Conservation (phyloP, 2,113 vertebrate species). For the Crotalus horridus region DNA sequence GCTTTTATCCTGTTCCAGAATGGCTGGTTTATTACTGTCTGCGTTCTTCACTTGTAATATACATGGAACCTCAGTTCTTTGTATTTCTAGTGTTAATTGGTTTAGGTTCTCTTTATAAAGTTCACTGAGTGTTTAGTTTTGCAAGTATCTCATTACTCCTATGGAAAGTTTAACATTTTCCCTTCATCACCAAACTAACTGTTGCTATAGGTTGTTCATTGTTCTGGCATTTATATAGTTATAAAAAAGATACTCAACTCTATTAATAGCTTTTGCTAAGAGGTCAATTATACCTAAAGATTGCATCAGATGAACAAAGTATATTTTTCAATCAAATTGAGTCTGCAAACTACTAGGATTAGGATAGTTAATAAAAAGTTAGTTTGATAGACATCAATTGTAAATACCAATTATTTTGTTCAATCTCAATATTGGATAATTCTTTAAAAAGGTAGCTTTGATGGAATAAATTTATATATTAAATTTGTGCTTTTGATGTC, state of each 20-base stretch:
- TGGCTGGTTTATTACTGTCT: background rate
- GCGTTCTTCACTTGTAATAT: background rate
- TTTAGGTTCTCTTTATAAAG: background rate
- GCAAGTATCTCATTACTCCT: too few relatives aligned
- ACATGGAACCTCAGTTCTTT: background rate
- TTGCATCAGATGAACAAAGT: too few relatives aligned
- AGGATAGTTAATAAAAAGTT: background rate
- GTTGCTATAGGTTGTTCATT: too few relatives aligned
- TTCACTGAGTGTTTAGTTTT: too few relatives aligned
- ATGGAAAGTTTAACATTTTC: too few relatives aligned
- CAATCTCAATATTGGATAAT: background rate
- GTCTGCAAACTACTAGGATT: background rate
- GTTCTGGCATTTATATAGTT: too few relatives aligned
- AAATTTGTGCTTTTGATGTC: background rate
- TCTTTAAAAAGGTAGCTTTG: background rate
- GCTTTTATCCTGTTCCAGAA: background rate
- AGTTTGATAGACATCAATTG: background rate
- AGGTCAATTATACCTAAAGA: too few relatives aligned
- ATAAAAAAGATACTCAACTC: too few relatives aligned
- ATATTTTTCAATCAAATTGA: too few relatives aligned
- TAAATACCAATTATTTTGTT: background rate
- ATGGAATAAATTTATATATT: background rate
- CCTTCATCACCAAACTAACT: too few relatives aligned
- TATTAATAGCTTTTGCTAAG: too few relatives aligned
- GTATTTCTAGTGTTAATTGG: background rate